phyloP scores from a whole-genome alignment of 2,888 invertebrate species.

The Slavum lentiscoides region DNA sequence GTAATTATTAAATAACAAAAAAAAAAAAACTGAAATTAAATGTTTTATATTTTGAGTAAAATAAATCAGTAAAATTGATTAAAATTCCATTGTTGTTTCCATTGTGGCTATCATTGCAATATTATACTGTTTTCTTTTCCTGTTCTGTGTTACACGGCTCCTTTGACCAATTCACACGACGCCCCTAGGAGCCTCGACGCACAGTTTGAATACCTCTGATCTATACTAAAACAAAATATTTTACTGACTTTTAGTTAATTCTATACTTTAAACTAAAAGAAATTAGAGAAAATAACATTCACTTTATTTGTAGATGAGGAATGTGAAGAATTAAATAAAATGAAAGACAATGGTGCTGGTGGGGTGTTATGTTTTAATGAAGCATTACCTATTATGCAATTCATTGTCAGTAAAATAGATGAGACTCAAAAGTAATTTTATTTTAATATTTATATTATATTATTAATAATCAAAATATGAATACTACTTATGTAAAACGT shows the following conservation, averaged over 20 bases:
- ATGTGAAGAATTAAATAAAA: slow-evolving; percentile 69
- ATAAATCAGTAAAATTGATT: too few species aligned
- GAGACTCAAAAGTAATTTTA: slow-evolving; percentile 73
- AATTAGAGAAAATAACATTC: background rate
- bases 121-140: too few species aligned
- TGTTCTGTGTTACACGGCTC: too few species aligned
- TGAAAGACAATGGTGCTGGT: slow-evolving; percentile 60
- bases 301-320: slow-evolving; percentile 68
- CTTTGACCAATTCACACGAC: too few species aligned
- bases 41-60: too few species aligned
- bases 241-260: background rate
- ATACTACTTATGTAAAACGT: background rate
- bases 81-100: too few species aligned
- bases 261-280: background rate
- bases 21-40: too few species aligned
- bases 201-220: too few species aligned
- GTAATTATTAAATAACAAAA: too few species aligned
- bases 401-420: slow-evolving; percentile 81
- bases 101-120: too few species aligned
- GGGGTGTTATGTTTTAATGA: slow-evolving; percentile 78
- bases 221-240: background rate
- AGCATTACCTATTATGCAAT: slow-evolving; percentile 86
- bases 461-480: background rate
- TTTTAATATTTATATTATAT: background rate
- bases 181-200: too few species aligned